A percentile compares a stretch with the other conserved stretches of the same genome.
These are phyloP conservation scores for Coryphaenoides rupestris DNA, from an alignment of 2,113 vertebrate genomes.

Conservation along the genomic window DNA sequence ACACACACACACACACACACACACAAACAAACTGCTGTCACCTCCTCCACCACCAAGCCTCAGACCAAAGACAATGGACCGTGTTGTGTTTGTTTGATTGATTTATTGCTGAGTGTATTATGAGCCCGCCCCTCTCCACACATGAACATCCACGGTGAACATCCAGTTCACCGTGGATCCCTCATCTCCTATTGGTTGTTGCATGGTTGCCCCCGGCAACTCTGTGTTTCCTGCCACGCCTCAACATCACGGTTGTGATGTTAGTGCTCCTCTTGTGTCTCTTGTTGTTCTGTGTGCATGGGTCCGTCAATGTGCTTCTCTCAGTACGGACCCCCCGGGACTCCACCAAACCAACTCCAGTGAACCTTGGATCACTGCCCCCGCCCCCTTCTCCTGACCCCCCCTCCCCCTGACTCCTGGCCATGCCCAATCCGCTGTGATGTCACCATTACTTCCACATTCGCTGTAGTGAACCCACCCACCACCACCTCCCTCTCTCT, in stretches of 20 bases:
- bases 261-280: conserved; percentile 29
- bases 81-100: not conserved
- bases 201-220: conserved; percentile 46
- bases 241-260: conserved; percentile 51
- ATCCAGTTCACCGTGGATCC: conserved; percentile 11
- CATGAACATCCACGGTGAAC: conserved; percentile 13
- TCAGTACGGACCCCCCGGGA: conserved; percentile 43
- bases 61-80: too few species aligned
- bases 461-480: conserved; percentile 9
- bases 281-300: conserved; percentile 63
- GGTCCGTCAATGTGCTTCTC: conserved; percentile 49
- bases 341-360: conserved; percentile 9
- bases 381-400: too few species aligned
- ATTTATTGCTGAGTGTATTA: not conserved
- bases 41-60: too few species aligned
- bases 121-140: not conserved
- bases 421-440: conserved; percentile 8
- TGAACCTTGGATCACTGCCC: not conserved
- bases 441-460: conserved; percentile 16
- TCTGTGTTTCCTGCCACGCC: conserved; percentile 43
- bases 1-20: too few species aligned
- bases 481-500: not conserved
- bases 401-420: conserved; percentile 2
- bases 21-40: too few species aligned
- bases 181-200: conserved; percentile 43